Conservation (phyloP, 1,140 invertebrate genomes). For the Ridgeia piscesae region DNA sequence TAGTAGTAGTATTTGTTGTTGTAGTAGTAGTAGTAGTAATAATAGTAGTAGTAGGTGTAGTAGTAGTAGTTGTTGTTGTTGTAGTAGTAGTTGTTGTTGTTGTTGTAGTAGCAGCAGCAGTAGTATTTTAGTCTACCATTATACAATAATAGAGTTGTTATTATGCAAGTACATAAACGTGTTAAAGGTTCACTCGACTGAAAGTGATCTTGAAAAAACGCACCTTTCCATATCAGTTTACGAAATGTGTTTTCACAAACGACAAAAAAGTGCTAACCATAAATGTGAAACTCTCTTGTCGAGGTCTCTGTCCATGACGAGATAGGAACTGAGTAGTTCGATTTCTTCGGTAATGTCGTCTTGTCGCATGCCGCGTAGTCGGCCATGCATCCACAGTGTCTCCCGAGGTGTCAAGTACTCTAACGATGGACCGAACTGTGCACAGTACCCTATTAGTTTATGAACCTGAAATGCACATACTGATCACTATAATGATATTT, state of each 20-base stretch:
- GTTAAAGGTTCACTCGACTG: too few relatives aligned
- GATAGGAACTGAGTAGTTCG: slow-evolving; percentile 40
- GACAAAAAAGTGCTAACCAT: not conserved
- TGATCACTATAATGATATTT: not conserved
- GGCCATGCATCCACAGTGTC: slow-evolving; percentile 73
- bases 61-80: too few relatives aligned
- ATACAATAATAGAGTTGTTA: too few relatives aligned
- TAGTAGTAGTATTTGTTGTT: too few relatives aligned
- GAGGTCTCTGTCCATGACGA: slow-evolving; percentile 46
- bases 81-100: too few relatives aligned
- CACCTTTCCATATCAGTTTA: not conserved
- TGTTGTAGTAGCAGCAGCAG: too few relatives aligned
- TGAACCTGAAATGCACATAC: slow-evolving; percentile 46
- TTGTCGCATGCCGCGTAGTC: slow-evolving; percentile 67
- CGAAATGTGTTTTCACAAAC: not conserved
- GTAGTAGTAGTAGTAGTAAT: too few relatives aligned
- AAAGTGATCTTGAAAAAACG: too few relatives aligned
- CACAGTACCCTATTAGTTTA: slow-evolving; percentile 58
- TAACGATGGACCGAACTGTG: slow-evolving; percentile 62
- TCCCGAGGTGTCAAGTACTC: slow-evolving; percentile 63
- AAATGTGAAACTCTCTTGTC: slow-evolving; percentile 36
- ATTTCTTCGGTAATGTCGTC: slow-evolving; percentile 53
- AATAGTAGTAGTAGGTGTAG: too few relatives aligned
- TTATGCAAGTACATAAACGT: too few relatives aligned
- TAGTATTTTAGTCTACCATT: too few relatives aligned